phyloP scores from a whole-genome alignment of 2,888 invertebrate species.

The Dasysyrphus tricinctus region DNA sequence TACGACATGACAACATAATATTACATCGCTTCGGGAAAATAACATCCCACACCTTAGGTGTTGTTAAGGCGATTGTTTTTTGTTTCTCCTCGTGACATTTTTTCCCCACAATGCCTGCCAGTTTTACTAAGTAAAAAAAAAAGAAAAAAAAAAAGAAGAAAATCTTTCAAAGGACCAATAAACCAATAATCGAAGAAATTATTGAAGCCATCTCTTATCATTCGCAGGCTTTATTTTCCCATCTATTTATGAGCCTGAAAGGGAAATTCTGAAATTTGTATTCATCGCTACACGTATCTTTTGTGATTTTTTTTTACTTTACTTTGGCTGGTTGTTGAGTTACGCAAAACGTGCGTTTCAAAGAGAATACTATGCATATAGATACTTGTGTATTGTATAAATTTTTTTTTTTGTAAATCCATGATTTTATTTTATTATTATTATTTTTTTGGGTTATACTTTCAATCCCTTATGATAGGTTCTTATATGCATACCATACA shows the following conservation, averaged over 20 bases:
- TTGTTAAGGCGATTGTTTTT: constrained; percentile 37
- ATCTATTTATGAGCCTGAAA: constrained; percentile 60
- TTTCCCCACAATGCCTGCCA: neutral
- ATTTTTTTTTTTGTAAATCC: neutral
- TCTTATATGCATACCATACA: too few species aligned
- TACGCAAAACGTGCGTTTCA: neutral
- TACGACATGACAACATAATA: constrained; percentile 27
- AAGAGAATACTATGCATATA: neutral
- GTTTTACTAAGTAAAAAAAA: constrained; percentile 3
- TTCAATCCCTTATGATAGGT: too few species aligned
- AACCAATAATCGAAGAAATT: constrained; percentile 72
- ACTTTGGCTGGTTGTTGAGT: neutral
- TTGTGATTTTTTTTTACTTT: neutral
- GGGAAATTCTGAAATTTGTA: constrained; percentile 58
- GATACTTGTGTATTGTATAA: neutral
- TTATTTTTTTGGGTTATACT: too few species aligned
- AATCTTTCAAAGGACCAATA: constrained; percentile 64
- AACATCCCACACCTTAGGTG: constrained; percentile 1
- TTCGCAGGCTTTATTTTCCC: constrained; percentile 52
- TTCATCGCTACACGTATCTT: constrained; percentile 52
- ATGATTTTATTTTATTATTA: too few species aligned
- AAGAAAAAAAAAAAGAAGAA: neutral
- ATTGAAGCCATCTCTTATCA: constrained; percentile 60
- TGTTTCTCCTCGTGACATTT: neutral
- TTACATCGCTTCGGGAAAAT: constrained; percentile 24